These are phyloP conservation scores for Gasterosteus nipponicus DNA, from an alignment of 2,113 vertebrate species.

Conservation along the genomic window DNA sequence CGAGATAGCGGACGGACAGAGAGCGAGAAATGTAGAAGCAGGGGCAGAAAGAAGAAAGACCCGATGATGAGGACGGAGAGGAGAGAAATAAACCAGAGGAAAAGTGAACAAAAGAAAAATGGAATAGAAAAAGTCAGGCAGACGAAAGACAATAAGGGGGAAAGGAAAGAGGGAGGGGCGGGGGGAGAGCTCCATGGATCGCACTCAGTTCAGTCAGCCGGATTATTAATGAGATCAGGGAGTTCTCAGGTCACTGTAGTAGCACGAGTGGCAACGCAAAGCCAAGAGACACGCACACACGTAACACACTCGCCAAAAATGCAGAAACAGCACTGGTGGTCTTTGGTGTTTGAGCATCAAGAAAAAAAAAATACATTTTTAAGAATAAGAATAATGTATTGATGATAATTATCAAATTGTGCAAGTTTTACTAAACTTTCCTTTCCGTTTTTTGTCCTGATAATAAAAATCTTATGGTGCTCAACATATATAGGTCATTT, in stretches of 20 bases:
- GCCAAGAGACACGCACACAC: conserved; percentile 23
- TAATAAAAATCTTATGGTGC: background rate
- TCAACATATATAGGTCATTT: background rate
- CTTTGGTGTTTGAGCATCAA: background rate
- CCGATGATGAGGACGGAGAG: conserved; percentile 51
- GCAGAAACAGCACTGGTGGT: background rate
- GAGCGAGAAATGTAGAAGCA: conserved; percentile 16
- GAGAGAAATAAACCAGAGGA: conserved; percentile 45
- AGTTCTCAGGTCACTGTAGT: conserved; percentile 62
- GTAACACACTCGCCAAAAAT: conserved; percentile 2
- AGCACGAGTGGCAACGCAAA: conserved; percentile 34
- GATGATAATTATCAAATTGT: background rate
- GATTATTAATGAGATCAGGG: conserved; percentile 80
- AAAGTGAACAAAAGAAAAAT: conserved; percentile 58
- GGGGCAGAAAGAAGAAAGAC: conserved; percentile 21
- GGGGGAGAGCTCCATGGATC: conserved; percentile 41
- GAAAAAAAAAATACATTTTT: background rate
- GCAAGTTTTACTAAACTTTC: background rate
- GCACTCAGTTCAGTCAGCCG: conserved; percentile 64
- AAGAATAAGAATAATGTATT: background rate
- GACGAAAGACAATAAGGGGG: conserved; percentile 56
- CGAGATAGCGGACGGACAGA: conserved; percentile 43
- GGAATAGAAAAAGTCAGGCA: conserved; percentile 35
- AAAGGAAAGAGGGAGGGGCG: conserved; percentile 27
- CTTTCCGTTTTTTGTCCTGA: background rate